These are phyloP conservation scores for Rugalucina vietnamica DNA, from an alignment of 2,888 invertebrate genomes.

Conservation along the genomic window DNA sequence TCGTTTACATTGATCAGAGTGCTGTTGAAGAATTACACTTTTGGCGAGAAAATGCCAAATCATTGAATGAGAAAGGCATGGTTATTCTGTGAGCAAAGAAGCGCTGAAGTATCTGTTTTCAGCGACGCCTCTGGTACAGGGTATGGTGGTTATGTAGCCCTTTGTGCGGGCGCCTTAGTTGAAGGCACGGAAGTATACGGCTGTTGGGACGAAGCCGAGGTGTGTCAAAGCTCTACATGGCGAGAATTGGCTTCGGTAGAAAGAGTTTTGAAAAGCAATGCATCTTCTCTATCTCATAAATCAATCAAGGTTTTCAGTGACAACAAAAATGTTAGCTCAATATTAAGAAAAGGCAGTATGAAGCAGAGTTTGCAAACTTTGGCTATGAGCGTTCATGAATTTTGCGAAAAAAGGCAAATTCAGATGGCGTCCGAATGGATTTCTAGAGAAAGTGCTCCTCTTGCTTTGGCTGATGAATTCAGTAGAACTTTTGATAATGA, in stretches of 20 bases:
- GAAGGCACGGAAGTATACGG: too few species aligned
- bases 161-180: too few species aligned
- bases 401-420: slow-evolving; percentile 6
- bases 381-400: slow-evolving; percentile 5
- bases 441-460: neutral
- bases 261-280: slow-evolving; percentile 7
- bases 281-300: neutral
- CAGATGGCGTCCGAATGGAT: neutral
- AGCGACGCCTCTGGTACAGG: slow-evolving; percentile 33
- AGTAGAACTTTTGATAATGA: slow-evolving; percentile 27
- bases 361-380: slow-evolving; percentile 23
- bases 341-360: slow-evolving; percentile 31
- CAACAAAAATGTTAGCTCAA: slow-evolving; percentile 27
- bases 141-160: slow-evolving; percentile 30
- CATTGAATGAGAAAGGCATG: slow-evolving; percentile 20
- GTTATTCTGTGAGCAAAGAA: too few species aligned
- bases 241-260: slow-evolving; percentile 20
- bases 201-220: too few species aligned
- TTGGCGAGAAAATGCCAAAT: slow-evolving; percentile 15
- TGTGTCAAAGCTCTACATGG: slow-evolving; percentile 18
- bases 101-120: slow-evolving; percentile 10
- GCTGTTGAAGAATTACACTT: slow-evolving; percentile 32
- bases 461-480: slow-evolving; percentile 12
- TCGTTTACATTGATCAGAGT: slow-evolving; percentile 12
- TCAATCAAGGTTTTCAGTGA: slow-evolving; percentile 10